Base-by-base conservation (phyloP, 1,140 invertebrate species). In the Scaptomyza pallida region DNA sequence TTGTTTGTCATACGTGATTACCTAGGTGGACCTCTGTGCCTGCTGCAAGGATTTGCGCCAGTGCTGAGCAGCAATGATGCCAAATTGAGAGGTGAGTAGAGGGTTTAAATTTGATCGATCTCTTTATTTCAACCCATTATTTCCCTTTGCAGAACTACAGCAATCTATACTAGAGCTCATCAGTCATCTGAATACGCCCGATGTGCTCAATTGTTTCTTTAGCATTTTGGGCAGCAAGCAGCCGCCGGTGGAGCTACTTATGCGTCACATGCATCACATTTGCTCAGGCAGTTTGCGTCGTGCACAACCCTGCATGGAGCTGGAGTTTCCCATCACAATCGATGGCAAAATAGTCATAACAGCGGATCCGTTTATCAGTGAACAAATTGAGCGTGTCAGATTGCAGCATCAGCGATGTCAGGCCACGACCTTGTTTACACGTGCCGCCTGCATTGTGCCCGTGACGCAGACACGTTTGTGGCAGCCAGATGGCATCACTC, bases 341-440 rank as follows among this genome's bases (percentile, higher is more conserved):
- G 90, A 91, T 57, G 90, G 81, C 35, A 90, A 83, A 57, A 76
- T 86, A 12, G 73, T 89, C n/a, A 75, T 88, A 43, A 89, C 89
- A 3, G 63, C 75, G 6, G 85, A 90, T 43, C 74, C 70, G 0
- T 47, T 55, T 15, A 47, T 89, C 35, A 78, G 72, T 5, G 79
- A 88, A 30, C 75, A 78, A 21, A 91, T 91, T 37, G 81, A 91
- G 43, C 57, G 76, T 0, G 67, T 91, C 5, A 75, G 89, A 5
- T 56, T 89, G n/a, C 75, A 81, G 37, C 90, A 91, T 59, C 59
- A 81, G 40, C 62, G 77, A 10, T 68, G 70, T 23, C 86, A 91
- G 35, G 56, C 78, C 0, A 78, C 21, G 1, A 91, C 90, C 0
- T 59, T 90, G 2, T 91, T 91, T 13, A 91, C 89, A 0, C 74